Conservation (phyloP, 2,113 vertebrate species). For the Tragelaphus imberbis region DNA sequence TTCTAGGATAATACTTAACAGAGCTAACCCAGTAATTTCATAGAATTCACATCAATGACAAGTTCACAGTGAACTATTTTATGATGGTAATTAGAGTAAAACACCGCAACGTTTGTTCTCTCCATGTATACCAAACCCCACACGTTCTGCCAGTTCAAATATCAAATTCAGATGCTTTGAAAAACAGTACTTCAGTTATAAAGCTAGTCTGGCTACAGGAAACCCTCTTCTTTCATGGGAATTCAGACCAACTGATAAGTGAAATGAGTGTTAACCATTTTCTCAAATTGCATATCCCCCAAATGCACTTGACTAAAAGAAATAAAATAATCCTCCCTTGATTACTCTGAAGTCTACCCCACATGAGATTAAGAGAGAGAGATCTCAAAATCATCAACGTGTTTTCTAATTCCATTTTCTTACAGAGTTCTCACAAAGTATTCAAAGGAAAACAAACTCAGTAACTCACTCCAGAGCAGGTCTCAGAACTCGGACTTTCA, state of each 20-base stretch:
- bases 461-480: conserved; percentile 87
- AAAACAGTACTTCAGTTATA: neutral
- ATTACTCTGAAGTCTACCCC: neutral
- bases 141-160: neutral
- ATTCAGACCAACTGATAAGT: neutral
- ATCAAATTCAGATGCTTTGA: neutral
- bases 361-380: neutral
- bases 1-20: neutral
- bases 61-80: neutral
- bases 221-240: neutral
- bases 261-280: neutral
- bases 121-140: neutral
- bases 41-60: neutral
- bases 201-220: neutral
- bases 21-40: neutral
- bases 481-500: conserved; percentile 88
- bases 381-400: neutral
- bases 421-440: neutral
- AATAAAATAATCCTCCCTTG: neutral
- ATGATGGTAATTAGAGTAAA: neutral
- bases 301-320: neutral
- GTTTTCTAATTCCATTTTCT: conserved; percentile 2
- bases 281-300: neutral
- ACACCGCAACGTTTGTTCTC: neutral
- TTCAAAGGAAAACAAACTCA: neutral